Evolutionary conservation across 2,797 vertebrate species (phyloP).

Genomic region (Eremophila alpestris): DNA sequence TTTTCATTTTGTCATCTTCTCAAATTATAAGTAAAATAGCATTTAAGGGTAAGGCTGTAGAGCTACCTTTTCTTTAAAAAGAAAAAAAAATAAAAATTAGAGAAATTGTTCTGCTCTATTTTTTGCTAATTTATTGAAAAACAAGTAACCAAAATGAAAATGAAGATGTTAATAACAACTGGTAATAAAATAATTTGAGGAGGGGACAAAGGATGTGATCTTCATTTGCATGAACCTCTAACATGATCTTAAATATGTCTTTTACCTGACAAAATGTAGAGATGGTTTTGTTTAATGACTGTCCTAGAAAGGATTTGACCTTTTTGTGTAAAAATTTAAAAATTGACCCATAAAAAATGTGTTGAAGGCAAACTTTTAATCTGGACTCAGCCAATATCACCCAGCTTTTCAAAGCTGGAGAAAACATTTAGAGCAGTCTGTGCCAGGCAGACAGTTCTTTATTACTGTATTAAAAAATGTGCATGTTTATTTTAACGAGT

Average conservation of each 20-base stretch:
- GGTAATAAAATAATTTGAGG: background rate
- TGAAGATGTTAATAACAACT: background rate
- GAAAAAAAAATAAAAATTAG: background rate
- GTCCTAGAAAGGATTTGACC: background rate
- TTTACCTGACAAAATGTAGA: background rate
- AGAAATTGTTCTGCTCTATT: background rate
- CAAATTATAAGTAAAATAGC: background rate
- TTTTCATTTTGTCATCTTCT: background rate
- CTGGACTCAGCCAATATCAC: background rate
- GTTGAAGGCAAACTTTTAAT: background rate
- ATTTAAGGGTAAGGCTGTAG: background rate
- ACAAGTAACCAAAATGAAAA: background rate
- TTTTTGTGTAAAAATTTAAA: background rate
- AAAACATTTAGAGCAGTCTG: background rate
- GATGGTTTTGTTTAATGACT: background rate
- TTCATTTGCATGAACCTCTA: background rate
- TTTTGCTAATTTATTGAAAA: background rate
- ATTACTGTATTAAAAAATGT: background rate
- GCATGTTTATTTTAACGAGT: background rate
- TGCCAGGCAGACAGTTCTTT: background rate
- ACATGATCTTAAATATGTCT: background rate
- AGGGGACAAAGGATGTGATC: fast-evolving
- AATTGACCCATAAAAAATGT: background rate
- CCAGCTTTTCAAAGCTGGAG: background rate
- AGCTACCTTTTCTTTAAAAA: background rate